Percentiles rank a stretch among this genome's conserved stretches.
Conservation (phyloP, 1,140 invertebrate species). For the Polypedilum pembai region DNA sequence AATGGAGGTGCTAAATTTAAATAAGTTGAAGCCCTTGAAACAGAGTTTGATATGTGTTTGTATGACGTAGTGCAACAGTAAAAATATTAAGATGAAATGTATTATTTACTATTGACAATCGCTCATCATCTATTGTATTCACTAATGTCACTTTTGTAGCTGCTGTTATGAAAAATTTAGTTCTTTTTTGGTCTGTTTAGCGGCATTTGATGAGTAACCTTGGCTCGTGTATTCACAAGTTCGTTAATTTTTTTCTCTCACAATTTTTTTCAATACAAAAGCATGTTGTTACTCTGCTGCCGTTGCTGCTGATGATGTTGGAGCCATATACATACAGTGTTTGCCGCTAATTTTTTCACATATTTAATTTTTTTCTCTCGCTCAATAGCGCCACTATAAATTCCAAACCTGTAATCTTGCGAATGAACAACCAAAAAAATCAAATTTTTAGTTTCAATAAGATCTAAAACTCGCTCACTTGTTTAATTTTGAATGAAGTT, state of each 20-base stretch:
- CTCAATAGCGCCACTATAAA: constrained; percentile 24
- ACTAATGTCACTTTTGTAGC: not conserved
- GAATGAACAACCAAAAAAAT: not conserved
- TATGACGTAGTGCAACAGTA: too few relatives aligned
- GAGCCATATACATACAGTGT: not conserved
- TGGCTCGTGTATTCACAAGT: constrained; percentile 21
- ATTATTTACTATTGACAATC: not conserved
- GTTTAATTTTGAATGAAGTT: too few relatives aligned
- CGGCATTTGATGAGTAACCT: constrained; percentile 26
- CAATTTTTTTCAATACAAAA: not conserved
- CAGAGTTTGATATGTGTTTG: too few relatives aligned
- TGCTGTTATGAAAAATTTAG: not conserved
- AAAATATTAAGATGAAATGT: too few relatives aligned
- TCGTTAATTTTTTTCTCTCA: constrained; percentile 26
- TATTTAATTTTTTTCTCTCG: not conserved
- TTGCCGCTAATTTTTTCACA: constrained; percentile 3
- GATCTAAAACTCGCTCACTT: too few relatives aligned
- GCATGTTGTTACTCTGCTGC: not conserved
- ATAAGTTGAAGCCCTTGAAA: constrained; percentile 22
- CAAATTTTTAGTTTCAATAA: not conserved
- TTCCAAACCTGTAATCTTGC: constrained; percentile 12
- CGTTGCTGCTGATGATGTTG: not conserved
- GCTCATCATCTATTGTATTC: not conserved
- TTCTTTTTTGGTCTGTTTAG: constrained; percentile 16
- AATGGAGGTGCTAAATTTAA: not conserved